Evolutionary conservation across 2,888 invertebrate genomes (phyloP).

Genomic region (Oscheius sp.): DNA sequence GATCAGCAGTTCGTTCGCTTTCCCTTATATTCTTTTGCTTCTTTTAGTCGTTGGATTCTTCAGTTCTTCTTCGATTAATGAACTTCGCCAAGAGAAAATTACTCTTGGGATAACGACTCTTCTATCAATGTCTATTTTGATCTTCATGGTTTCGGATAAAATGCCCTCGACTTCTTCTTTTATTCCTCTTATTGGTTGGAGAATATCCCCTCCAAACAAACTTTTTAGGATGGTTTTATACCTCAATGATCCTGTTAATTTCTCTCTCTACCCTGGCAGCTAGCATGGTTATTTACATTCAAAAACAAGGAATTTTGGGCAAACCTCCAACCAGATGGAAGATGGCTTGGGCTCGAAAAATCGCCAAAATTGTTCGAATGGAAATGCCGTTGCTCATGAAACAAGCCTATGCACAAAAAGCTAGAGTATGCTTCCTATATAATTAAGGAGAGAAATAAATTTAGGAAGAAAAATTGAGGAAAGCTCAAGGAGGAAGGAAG

Average conservation of each 20-base stretch:
- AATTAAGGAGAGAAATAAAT: not conserved
- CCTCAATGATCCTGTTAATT: slow-evolving; percentile 72
- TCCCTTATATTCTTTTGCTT: not conserved
- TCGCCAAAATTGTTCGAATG: slow-evolving; percentile 59
- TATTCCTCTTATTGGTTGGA: slow-evolving; percentile 73
- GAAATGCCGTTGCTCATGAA: slow-evolving; percentile 67
- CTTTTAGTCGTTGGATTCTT: slow-evolving; percentile 71
- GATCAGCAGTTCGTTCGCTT: too few relatives aligned
- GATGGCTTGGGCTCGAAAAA: slow-evolving; percentile 58
- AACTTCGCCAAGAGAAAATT: slow-evolving; percentile 64
- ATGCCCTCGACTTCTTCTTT: slow-evolving; percentile 73
- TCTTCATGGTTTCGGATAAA: slow-evolving; percentile 70
- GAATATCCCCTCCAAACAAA: not conserved
- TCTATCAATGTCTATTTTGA: slow-evolving; percentile 71
- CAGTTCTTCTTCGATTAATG: slow-evolving; percentile 63
- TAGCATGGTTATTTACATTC: slow-evolving; percentile 72
- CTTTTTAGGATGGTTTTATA: slow-evolving; percentile 72
- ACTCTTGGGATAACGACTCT: slow-evolving; percentile 57
- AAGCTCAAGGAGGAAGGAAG: slow-evolving; percentile 47
- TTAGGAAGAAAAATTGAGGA: slow-evolving; percentile 53
- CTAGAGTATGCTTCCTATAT: slow-evolving; percentile 48
- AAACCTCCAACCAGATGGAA: slow-evolving; percentile 58
- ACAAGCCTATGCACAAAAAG: slow-evolving; percentile 65
- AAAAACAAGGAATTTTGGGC: slow-evolving; percentile 69
- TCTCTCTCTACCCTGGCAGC: slow-evolving; percentile 73